Base-by-base conservation (phyloP, 2,888 invertebrate species). In the Anoplius nigerrimus region DNA sequence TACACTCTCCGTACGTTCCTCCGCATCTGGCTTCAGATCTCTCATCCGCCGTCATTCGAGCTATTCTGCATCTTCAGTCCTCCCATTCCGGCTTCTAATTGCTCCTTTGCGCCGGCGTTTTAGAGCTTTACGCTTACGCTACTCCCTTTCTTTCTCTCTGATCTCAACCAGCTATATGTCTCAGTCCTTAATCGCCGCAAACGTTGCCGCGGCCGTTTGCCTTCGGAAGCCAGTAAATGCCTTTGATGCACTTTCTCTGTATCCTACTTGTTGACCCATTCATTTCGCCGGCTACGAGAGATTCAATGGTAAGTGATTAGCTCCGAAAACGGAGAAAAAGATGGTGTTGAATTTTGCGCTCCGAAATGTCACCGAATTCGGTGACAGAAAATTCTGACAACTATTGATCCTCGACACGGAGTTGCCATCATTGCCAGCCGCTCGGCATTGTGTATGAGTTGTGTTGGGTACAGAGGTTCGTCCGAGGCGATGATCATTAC, bases 31-130 rank as follows among this genome's bases (percentile, higher is more conserved):
- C 53, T 53, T 46, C 45, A 55, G 8, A 18, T 24, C 51, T 51
- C 27, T 58, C 18, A 54, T 66, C 57, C 52, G 18, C 34, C 34
- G 11, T 34, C 34, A 34, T 34, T 34, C 34, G 11, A 34, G 34
- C 34, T 34, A 11, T 34, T 13, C 11, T 13, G 34, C 11, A 6
- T 13, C 11, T 34, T 34, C 34, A 13, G 16, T 24, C 42, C 42
- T 16, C 66, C 72, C 67, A 67, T 71, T 56, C 62, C 48, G 54
- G n/a, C 61, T 69, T 76, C 66, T 74, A 76, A 69, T 76, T 74
- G 65, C 66, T 59, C 63, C 56, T 53, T 59, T 58, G 64, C 6
- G 61, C 62, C 68, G 70, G 59, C 71, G 55, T 24, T 51, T 58
- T 69, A 62, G 69, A 68, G 57, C 60, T 66, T 58, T 21, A 68